Evolutionary conservation across 2,797 vertebrate species (phyloP), one percentile per base, ranked within the genome.

Genomic region (Gymnodraco acuticeps): DNA sequence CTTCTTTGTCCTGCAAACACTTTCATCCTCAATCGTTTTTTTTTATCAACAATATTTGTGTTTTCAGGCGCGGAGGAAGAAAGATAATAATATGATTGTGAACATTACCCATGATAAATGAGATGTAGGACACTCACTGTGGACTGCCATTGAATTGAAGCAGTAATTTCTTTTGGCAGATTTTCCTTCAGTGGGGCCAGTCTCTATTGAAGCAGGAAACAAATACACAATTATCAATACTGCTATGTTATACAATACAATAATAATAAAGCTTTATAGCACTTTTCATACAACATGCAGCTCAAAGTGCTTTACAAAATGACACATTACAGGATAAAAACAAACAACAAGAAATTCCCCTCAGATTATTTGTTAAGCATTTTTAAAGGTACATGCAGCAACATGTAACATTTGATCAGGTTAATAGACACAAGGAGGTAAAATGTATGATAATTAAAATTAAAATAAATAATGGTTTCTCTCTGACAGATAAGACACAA

Each of bases 21-120:
- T 83, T 80, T 77, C 66, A 68, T 74, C 64, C 38, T 33, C 56
- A 15, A 7, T 73, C 55, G 63, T n/a, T 76, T 74, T 82, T 82
- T 2, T 74, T 45, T 74, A 17, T 33, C 33, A 77, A 76, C 51
- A 72, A 42, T 55, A 33, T 43, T 38, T 51, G 42, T 68, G 48
- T 76, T 33, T 80, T 73, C 45, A 38, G 38, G 14, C 64, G 62
- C 70, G 62, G 14, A 10, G 56, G 11, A 51, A 31, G 73, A 41
- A 48, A 42, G n/a, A 33, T 12, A 58, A 33, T 15, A 58, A 64
- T 76, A 83, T 86, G 81, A 89, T 92, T 90, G 88, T 81, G 65
- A 92, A 79, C 90, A 89, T 91, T 89, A 86, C 72, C 56, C 65
- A 43, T 80, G 66, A 87, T 91, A 87, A 89, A 94, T 90, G 70